Evolutionary conservation across 37 sponge, comb jelly and placozoan species (phyloP).

Genomic region (Agelas oroides): DNA sequence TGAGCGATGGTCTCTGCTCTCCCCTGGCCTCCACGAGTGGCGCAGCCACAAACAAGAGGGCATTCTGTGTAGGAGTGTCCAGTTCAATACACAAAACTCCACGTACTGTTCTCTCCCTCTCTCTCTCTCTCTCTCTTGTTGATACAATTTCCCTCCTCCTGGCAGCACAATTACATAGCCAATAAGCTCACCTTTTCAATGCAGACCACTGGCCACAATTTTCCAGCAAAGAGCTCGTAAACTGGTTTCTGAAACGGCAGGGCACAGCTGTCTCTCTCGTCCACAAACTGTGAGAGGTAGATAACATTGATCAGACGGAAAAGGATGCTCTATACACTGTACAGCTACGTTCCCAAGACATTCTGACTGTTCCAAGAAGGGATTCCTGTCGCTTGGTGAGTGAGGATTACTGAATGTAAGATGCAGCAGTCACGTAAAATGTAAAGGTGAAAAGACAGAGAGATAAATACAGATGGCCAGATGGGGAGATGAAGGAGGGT

Average conservation of each 20-base stretch:
- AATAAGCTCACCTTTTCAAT: conserved; percentile 64
- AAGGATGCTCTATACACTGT: not conserved
- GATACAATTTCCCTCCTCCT: too few species aligned
- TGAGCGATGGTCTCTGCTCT: conserved; percentile 53
- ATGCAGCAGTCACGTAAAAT: too few species aligned
- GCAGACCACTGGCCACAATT: conserved; percentile 89
- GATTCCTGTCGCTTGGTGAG: too few species aligned
- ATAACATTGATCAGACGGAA: not conserved
- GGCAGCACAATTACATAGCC: too few species aligned
- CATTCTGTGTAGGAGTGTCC: conserved; percentile 44
- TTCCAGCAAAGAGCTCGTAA: conserved; percentile 75
- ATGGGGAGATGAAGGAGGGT: too few species aligned
- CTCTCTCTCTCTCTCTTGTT: too few species aligned
- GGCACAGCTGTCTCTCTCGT: conserved; percentile 69
- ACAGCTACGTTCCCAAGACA: too few species aligned
- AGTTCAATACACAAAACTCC: not conserved
- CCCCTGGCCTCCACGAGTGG: conserved; percentile 58
- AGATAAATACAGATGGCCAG: too few species aligned
- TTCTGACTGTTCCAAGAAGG: too few species aligned
- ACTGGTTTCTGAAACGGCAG: conserved; percentile 54
- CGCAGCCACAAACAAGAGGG: conserved; percentile 68
- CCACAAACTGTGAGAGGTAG: conserved; percentile 43
- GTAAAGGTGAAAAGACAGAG: too few species aligned
- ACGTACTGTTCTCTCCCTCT: too few species aligned
- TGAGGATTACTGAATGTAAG: too few species aligned